phyloP scores from a whole-genome alignment of 2,888 invertebrate species.

The Caenorhabditis sp. region DNA sequence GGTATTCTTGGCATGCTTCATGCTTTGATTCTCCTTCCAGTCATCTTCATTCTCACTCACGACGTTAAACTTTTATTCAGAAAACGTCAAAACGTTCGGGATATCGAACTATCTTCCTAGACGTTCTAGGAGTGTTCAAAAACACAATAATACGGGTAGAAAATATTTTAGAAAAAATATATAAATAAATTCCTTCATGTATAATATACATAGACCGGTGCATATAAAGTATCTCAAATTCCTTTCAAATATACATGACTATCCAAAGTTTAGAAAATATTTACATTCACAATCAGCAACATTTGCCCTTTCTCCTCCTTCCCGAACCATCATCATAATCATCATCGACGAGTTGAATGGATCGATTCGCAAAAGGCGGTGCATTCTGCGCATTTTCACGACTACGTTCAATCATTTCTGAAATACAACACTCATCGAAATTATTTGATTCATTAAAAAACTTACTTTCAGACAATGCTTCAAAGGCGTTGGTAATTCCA shows the following conservation, averaged over 20 bases:
- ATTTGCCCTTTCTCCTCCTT: background rate
- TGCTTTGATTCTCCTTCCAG: conserved; percentile 65
- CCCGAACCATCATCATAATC: conserved; percentile 1
- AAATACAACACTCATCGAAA: background rate
- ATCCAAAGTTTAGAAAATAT: background rate
- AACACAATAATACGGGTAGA: too few relatives aligned
- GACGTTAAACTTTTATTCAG: conserved; percentile 45
- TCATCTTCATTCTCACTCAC: conserved; percentile 61
- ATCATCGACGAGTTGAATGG: conserved; percentile 36
- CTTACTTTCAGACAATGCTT: conserved; percentile 31
- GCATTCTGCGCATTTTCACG: conserved; percentile 9
- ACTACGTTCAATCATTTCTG: conserved; percentile 29
- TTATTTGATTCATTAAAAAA: background rate
- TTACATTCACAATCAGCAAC: background rate
- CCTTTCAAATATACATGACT: background rate
- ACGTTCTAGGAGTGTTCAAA: background rate
- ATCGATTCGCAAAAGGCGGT: conserved; percentile 11
- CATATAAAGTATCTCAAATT: background rate
- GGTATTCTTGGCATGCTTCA: conserved; percentile 65
- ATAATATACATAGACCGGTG: too few relatives aligned
- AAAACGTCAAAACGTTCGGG: conserved; percentile 6
- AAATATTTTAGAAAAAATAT: too few relatives aligned
- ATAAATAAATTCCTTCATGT: too few relatives aligned
- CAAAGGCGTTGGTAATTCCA: conserved; percentile 45
- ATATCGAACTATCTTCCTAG: background rate